Base-by-base conservation (phyloP, 2,888 invertebrate genomes). In the Drepana falcataria region DNA sequence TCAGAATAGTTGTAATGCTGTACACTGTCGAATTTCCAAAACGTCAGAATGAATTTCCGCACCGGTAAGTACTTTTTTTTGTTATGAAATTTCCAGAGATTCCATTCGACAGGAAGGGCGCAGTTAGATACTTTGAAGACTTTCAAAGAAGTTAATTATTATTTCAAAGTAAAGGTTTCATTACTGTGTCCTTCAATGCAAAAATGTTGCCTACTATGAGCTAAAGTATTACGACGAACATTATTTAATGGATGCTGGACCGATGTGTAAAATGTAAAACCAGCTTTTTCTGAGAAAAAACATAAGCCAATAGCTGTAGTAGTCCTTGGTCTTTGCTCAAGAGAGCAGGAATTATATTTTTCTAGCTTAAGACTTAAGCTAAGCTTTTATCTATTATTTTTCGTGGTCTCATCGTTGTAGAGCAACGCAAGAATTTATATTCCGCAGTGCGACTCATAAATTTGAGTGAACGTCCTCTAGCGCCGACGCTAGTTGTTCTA, bases 371-470 rank as follows among this genome's bases (percentile, higher is more conserved):
- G 21, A 21, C 21, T 21, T 21, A 21, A 21, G 21, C 21, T 21
- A 21, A 21, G 21, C 21, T 21, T 21, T 21, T 21, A 21, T 21
- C 21, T 21, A 21, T 21, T 62, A 75, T 81, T 83, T 85, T 82
- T 83, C 65, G 78, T 66, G 78, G 77, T 78, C 73, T 77, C 81
- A 73, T 77, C 77, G 77, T 64, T 59, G 73, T 76, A 73, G 75
- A 77, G 75, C 79, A 73, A 79, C 75, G 76, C 78, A 80, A 83
- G 83, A 84, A 87, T 88, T 87, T 87, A 87, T 88, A 85, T 86
- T 84, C 88, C 88, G 88, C 88, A 89, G 63, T 89, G 88, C 88
- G 88, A 84, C 88, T 85, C 87, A 88, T 89, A 89, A 89, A 88
- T 89, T 84, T 83, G 81, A 80, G 81, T 80, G 81, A 81, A 76